phyloP scores from a whole-genome alignment of 30 jellyfish, hydroid and myxozoan species.

The Turritopsis rubra region DNA sequence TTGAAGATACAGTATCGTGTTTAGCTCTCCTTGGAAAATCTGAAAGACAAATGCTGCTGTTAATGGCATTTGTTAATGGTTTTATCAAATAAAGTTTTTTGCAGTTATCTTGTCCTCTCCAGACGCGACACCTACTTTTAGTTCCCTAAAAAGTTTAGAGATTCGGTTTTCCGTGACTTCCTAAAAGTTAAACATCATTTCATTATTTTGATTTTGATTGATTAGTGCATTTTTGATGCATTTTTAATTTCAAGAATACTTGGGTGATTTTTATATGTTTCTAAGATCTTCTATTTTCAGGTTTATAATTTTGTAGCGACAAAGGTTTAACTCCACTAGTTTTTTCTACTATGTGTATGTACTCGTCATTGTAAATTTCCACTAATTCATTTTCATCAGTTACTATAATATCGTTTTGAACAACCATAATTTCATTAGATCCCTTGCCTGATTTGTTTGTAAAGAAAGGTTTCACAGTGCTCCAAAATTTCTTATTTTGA shows the following conservation, averaged over 20 bases:
- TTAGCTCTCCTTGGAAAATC: conserved; percentile 8
- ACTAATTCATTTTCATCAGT: background rate
- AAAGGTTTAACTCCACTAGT: background rate
- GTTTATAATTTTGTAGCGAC: background rate
- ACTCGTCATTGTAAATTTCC: background rate
- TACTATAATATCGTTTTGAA: background rate
- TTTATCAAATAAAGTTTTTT: background rate
- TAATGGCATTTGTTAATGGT: conserved; percentile 4
- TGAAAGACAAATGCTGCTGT: conserved; percentile 6
- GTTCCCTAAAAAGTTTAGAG: no score
- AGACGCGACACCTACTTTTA: no score
- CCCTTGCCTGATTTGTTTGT: conserved; percentile 7
- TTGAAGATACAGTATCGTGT: conserved; percentile 1
- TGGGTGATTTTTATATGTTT: no score
- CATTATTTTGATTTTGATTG: no score
- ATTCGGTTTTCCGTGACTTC: no score
- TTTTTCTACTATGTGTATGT: conserved; percentile 4
- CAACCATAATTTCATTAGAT: background rate
- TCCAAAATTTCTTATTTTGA: no score
- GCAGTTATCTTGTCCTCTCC: conserved; percentile 7
- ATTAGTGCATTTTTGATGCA: no score
- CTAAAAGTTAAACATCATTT: no score
- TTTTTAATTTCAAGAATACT: no score
- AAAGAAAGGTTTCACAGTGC: no score
- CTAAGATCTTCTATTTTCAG: no score